Conservation (phyloP, 2,888 invertebrate genomes). For the Acronicta leporina region DNA sequence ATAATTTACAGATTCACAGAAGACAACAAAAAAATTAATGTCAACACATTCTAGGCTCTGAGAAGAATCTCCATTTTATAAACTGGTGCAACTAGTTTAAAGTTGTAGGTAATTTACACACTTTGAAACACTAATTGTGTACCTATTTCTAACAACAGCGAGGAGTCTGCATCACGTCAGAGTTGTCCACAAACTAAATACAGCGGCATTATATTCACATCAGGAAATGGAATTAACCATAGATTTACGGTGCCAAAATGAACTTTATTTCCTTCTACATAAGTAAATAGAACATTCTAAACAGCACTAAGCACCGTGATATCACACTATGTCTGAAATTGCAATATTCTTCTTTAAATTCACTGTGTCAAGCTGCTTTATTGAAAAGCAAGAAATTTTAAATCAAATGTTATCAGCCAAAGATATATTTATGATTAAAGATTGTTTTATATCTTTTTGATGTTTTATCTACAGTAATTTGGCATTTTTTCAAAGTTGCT, state of each 20-base stretch:
- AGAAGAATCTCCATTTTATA: neutral
- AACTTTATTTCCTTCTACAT: conserved; percentile 24
- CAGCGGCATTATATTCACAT: conserved; percentile 42
- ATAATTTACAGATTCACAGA: neutral
- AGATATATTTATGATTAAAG: neutral
- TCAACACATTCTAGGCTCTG: neutral
- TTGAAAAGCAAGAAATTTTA: neutral
- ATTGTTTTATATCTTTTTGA: too few relatives aligned
- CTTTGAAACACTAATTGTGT: conserved; percentile 29
- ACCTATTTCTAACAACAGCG: conserved; percentile 10
- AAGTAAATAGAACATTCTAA: neutral
- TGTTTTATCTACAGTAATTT: conserved; percentile 17
- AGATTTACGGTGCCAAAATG: conserved; percentile 30
- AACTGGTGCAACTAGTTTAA: neutral
- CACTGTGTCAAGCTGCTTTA: neutral
- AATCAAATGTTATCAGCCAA: conserved; percentile 1
- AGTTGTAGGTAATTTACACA: conserved; percentile 18
- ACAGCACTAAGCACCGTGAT: neutral
- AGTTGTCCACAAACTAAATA: conserved; percentile 61
- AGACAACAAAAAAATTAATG: neutral
- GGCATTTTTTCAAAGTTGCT: too few relatives aligned
- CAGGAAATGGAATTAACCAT: conserved; percentile 15
- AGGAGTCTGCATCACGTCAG: conserved; percentile 58
- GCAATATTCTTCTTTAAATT: conserved; percentile 6
- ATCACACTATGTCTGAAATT: neutral